A percentile compares a stretch with the other conserved stretches of the same genome.
These are phyloP conservation scores for Nematopogon swammerdamellus DNA, from an alignment of 2,888 invertebrate species.

Conservation along the genomic window DNA sequence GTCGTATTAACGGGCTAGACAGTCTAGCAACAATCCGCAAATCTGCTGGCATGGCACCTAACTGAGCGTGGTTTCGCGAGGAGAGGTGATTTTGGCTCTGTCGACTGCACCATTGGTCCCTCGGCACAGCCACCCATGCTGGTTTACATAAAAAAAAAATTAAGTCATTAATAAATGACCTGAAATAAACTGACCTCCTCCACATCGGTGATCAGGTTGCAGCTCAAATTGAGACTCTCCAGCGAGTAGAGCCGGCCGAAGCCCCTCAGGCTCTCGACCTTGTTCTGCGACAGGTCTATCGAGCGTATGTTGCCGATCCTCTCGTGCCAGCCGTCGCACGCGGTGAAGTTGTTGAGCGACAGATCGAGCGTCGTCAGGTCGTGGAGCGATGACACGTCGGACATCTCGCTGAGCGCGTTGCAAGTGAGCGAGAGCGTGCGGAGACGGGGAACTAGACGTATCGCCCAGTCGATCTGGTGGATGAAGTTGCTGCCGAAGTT, in stretches of 20 bases:
- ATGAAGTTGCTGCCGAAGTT: constrained; percentile 80
- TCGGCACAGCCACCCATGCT: too few species aligned
- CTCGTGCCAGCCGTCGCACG: constrained; percentile 75
- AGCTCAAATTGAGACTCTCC: constrained; percentile 80
- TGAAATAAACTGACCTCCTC: constrained; percentile 63
- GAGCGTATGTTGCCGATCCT: constrained; percentile 86
- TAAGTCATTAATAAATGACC: too few species aligned
- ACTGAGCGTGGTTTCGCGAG: too few species aligned
- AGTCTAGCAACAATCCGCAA: too few species aligned
- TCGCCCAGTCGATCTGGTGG: constrained; percentile 73
- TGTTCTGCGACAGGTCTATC: constrained; percentile 83
- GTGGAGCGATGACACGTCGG: constrained; percentile 75
- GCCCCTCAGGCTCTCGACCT: constrained; percentile 66
- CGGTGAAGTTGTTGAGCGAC: constrained; percentile 71
- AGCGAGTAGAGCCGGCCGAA: constrained; percentile 84
- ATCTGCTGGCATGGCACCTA: too few species aligned
- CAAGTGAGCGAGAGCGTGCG: constrained; percentile 71
- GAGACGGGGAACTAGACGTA: constrained; percentile 71
- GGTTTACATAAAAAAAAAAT: too few species aligned
- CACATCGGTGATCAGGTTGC: constrained; percentile 77
- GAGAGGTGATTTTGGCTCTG: too few species aligned
- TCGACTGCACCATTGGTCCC: too few species aligned
- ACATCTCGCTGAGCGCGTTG: constrained; percentile 72
- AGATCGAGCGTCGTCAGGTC: constrained; percentile 73
- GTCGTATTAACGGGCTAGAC: too few species aligned